phyloP scores from a whole-genome alignment of 2,888 invertebrate genomes.

The Glaucopsyche alexis region DNA sequence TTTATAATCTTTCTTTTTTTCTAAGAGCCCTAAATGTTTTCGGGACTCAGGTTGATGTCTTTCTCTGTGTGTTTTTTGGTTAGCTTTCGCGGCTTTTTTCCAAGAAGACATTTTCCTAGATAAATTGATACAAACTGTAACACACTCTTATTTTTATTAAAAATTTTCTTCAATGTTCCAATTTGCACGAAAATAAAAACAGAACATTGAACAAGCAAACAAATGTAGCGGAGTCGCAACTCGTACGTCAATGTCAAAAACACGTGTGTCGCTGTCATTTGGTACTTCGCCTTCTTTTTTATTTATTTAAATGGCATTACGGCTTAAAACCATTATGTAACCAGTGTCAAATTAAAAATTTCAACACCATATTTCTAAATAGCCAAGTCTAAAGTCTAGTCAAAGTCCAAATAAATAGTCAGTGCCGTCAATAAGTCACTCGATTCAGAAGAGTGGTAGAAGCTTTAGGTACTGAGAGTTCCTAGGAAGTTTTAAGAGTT shows the following conservation, averaged over 20 bases:
- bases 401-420: no score
- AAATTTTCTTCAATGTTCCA: neutral
- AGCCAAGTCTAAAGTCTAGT: no score
- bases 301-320: no score
- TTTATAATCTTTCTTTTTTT: constrained; percentile 94
- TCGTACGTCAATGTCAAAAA: constrained; percentile 1
- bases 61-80: constrained; percentile 91
- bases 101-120: constrained; percentile 88
- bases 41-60: constrained; percentile 90
- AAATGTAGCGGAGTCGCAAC: neutral
- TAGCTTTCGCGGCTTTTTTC: constrained; percentile 92
- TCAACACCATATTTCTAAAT: no score
- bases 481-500: no score
- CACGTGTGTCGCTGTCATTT: constrained; percentile 5
- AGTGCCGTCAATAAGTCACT: no score
- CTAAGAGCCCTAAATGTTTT: constrained; percentile 88
- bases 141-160: neutral
- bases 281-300: neutral
- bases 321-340: no score
- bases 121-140: neutral
- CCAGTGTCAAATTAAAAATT: no score
- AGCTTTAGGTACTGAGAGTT: no score
- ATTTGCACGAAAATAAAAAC: neutral
- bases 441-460: no score
- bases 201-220: neutral